Evolutionary conservation across 1,140 invertebrate genomes (phyloP), one percentile per base, ranked within the genome.

Genomic region (Bathynomus jamesi): DNA sequence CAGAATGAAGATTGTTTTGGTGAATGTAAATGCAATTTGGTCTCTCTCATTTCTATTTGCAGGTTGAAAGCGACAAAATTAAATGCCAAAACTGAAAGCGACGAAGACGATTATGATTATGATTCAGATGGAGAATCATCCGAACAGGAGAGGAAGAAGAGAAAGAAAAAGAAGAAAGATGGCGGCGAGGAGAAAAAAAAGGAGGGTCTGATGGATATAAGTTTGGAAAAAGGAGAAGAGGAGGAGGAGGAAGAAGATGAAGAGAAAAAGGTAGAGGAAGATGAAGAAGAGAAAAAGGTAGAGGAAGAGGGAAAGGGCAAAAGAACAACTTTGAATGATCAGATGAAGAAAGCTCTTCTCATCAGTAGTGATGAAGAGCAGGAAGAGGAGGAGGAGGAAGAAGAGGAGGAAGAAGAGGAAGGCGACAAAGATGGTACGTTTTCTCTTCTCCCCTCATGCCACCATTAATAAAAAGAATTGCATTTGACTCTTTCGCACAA

Each of bases 151-250:
- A 71, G 76, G 17, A 80, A 66, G 67, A 61, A 78, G 7, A 69
- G 79, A 28, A 78, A 81, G 17, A 75, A 74, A 8, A 68, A 76
- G 31, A 46, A 10, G 17, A 46, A 29, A 60, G 72, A 70, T n/a
- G 30, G 7, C 60, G 65, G 29, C 7, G 27, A 53, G 29, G 71
- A 61, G 31, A 70, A 76, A 65, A 70, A 70, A 40, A 76, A 75
- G 65, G 68, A 70, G 67, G 62, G 66, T 3, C 46, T 76, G 30
- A 53, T 76, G 24, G 75, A 76, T 61, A 76, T 76, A 21, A 64
- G 28, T 21, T 67, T 76, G 46, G 68, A 76, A n/a, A 67, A 71
- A 24, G 75, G 77, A 21, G 73, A 72, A 24, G 25, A 68, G 65
- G 68, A 70, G 4, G 70, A 76, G 17, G 67, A 76, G 1, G 68